Evolutionary conservation across 1,140 invertebrate species (phyloP), one percentile per base, ranked within the genome.

Genomic region (Akabosia matsudoensis): DNA sequence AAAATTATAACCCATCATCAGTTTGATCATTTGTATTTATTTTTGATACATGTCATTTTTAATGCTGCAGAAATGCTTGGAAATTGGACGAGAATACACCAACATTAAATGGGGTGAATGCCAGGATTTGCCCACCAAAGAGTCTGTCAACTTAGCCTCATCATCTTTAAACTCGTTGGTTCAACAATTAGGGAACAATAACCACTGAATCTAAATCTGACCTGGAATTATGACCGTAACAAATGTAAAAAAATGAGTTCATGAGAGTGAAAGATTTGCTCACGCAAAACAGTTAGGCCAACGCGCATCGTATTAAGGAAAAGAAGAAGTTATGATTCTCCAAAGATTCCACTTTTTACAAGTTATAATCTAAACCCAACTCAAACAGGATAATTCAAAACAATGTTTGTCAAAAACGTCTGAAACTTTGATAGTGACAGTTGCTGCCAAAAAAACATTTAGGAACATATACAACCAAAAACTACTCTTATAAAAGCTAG

Each of bases 81-180:
- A 93, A 83, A 86, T 92, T 56, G 94, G 94, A 1, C 87, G 93
- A 79, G 95, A 96, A 84, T 97, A 97, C 84, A 95, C 93, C 33
- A 97, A 97, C 85, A 97, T 97, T n/a, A 81, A 81, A 75, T 81
- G 80, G 80, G 70, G 75, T 10, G 78, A 81, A 76, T 73, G 73
- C 14, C 79, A 81, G 10, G 77, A 78, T 54, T 77, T 79, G 34
- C 75, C 77, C 18, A 51, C 76, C 1, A 78, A 79, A 64, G 80
- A 81, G 52, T 28, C 34, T 33, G 78, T 79, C 0, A 81, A n/a
- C 22, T 71, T 81, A 74, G 80, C 78, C 33, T 67, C 54, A 22
- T 45, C 31, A 22, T 73, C 76, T 71, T 4, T 70, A 18, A 70
- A 70, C 24, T 33, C 28, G 4, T 34, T 70, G 67, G 67, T 70